phyloP scores from a whole-genome alignment of 2,797 vertebrate genomes.

The Myotis findleyi region DNA sequence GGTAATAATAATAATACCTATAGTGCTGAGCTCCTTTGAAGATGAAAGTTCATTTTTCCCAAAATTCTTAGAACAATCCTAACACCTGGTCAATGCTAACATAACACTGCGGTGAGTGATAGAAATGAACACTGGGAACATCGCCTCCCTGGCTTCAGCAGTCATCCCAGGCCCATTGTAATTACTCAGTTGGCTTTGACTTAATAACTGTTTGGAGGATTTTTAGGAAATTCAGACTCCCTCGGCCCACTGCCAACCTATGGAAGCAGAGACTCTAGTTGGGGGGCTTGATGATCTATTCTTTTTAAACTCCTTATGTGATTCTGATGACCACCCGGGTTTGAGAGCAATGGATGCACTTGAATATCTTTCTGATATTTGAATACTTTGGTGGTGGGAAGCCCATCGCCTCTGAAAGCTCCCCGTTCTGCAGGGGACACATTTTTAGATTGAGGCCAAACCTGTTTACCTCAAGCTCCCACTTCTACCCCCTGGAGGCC shows the following conservation, averaged over 20 bases:
- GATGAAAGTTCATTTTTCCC: background rate
- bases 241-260: background rate
- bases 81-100: background rate
- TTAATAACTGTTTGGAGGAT: background rate
- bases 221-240: conserved; percentile 16
- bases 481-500: background rate
- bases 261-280: background rate
- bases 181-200: background rate
- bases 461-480: conserved; percentile 17
- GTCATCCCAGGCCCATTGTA: background rate
- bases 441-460: conserved; percentile 43
- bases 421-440: background rate
- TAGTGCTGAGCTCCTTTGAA: background rate
- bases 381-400: background rate
- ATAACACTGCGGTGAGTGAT: background rate
- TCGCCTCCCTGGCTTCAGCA: background rate
- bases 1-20: background rate
- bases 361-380: background rate
- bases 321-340: conserved; percentile 10
- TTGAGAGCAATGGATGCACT: background rate
- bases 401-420: background rate
- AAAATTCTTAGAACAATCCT: background rate
- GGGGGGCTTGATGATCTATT: background rate
- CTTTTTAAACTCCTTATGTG: background rate
- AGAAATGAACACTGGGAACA: background rate